phyloP scores from a whole-genome alignment of 2,113 vertebrate genomes.

The Coreoperca whiteheadi region DNA sequence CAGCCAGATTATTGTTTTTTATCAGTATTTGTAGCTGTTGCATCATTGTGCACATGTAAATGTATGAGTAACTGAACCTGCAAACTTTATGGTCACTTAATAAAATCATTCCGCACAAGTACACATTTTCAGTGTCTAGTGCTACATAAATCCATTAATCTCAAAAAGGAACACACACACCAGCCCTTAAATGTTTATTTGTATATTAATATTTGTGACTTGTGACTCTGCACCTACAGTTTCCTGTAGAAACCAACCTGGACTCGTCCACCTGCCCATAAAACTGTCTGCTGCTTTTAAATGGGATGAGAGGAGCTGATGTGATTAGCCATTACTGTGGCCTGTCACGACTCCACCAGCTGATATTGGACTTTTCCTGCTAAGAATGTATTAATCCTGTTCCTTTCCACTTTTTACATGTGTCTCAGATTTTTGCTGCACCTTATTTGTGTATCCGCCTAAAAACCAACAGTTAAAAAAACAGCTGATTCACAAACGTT shows the following conservation, averaged over 20 bases:
- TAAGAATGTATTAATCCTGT: background rate
- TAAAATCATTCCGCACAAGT: background rate
- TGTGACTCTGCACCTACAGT: background rate
- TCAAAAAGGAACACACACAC: constrained; percentile 4
- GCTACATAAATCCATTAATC: constrained; percentile 5
- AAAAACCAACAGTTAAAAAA: background rate
- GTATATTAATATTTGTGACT: constrained; percentile 2
- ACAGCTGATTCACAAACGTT: background rate
- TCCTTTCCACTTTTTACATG: background rate
- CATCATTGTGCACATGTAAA: background rate
- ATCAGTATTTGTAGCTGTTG: background rate
- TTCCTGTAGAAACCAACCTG: constrained; percentile 12
- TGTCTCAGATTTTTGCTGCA: background rate
- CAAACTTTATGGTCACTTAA: constrained; percentile 8
- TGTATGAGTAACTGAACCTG: background rate
- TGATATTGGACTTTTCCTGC: background rate
- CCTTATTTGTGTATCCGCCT: constrained; percentile 2
- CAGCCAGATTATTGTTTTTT: background rate
- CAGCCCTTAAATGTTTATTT: background rate
- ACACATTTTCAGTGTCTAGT: background rate
- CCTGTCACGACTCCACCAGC: background rate
- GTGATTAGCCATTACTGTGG: constrained; percentile 28
- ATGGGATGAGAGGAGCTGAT: constrained; percentile 35
- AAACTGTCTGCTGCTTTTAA: constrained; percentile 44
- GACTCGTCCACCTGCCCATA: constrained; percentile 5